Evolutionary conservation across 2,113 vertebrate genomes (phyloP).

Genomic region (Suncus etruscus): DNA sequence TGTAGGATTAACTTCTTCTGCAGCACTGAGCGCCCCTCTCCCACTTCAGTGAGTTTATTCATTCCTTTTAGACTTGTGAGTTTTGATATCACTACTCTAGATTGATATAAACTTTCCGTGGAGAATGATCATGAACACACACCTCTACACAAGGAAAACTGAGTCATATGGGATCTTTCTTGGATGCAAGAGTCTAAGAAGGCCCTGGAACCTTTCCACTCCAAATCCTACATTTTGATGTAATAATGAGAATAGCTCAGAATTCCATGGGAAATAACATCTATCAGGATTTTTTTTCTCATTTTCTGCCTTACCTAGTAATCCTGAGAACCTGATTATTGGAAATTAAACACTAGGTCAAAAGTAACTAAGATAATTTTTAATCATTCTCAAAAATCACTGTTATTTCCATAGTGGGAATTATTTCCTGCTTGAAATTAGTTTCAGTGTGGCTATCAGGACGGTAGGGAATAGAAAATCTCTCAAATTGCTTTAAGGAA

Average conservation of each 20-base stretch:
- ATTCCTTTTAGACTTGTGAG: neutral
- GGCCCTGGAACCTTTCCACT: neutral
- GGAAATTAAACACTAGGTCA: constrained; percentile 60
- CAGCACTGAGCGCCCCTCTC: neutral
- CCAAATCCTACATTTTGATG: neutral
- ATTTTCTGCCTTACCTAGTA: neutral
- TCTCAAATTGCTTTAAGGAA: constrained; percentile 47
- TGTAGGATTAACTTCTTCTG: constrained; percentile 38
- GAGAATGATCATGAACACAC: neutral
- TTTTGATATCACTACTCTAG: neutral
- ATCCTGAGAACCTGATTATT: neutral
- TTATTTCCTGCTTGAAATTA: constrained; percentile 64
- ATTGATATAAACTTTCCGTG: neutral
- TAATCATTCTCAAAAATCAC: neutral
- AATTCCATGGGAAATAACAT: neutral
- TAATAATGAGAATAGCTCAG: neutral
- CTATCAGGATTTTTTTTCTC: neutral
- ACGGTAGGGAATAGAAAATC: constrained; percentile 41
- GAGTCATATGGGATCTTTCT: neutral
- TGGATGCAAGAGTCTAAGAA: neutral
- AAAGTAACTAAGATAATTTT: constrained; percentile 45
- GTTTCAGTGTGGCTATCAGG: constrained; percentile 7
- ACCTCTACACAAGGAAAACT: neutral
- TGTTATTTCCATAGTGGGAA: constrained; percentile 47
- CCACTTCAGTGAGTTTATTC: neutral